Conservation (phyloP, 2,888 invertebrate genomes). For the Dicyrtoma fusca region DNA sequence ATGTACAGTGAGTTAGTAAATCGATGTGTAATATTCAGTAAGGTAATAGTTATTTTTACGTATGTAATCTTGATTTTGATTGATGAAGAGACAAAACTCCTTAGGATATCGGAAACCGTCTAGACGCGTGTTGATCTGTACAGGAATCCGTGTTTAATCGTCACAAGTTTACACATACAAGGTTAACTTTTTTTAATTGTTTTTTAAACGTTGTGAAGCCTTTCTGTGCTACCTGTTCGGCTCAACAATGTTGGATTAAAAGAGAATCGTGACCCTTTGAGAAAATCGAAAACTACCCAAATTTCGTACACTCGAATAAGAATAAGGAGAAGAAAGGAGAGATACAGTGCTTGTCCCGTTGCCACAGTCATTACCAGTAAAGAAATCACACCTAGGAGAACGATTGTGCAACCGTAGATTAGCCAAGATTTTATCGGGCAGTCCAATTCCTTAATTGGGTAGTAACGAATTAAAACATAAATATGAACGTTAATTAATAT, state of each 20-base stretch:
- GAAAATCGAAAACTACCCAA: slow-evolving; percentile 54
- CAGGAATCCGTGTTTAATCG: too few species aligned
- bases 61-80: too few species aligned
- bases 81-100: too few species aligned
- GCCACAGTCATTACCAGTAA: slow-evolving; percentile 49
- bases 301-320: slow-evolving; percentile 53
- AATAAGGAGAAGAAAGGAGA: slow-evolving; percentile 42
- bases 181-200: not conserved
- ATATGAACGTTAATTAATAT: not conserved
- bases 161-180: not conserved
- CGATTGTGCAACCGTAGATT: slow-evolving; percentile 51
- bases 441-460: slow-evolving; percentile 49
- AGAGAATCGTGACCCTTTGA: slow-evolving; percentile 49
- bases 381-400: slow-evolving; percentile 49
- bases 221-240: slow-evolving; percentile 48
- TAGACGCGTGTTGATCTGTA: too few species aligned
- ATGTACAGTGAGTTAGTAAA: too few species aligned
- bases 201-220: slow-evolving; percentile 52
- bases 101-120: too few species aligned
- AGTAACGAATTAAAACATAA: too few species aligned
- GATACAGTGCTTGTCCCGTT: slow-evolving; percentile 44
- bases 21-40: too few species aligned
- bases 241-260: slow-evolving; percentile 45
- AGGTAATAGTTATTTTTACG: too few species aligned
- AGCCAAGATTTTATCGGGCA: slow-evolving; percentile 55